Base-by-base conservation (phyloP, 1,140 invertebrate genomes). In the Caenorhabditis tropicalis region DNA sequence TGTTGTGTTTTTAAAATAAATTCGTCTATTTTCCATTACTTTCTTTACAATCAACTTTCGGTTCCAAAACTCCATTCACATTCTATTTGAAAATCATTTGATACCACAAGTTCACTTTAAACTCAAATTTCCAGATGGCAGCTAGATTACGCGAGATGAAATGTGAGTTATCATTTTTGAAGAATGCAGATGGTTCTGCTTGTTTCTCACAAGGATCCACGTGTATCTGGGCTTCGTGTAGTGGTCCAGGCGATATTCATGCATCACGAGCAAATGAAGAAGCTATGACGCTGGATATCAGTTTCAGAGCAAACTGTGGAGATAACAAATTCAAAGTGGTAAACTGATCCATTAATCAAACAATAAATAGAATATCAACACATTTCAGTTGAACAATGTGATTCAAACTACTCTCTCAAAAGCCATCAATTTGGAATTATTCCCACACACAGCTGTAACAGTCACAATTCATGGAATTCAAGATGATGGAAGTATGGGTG, bases 211-310 rank as follows among this genome's bases (percentile, higher is more conserved):
- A 84, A 43, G 83, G 83, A 21, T 21, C 70, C 15, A 84, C 83
- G 15, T 74, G 48, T n/a, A 36, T 84, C 16, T 84, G 83, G 83
- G 83, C 83, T 15, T 74, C 58, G 12, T 84, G 74, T 24, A 84
- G 74, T 80, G 83, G 83, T 27, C 83, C 83, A 3, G 83, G 83
- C 39, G 83, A 84, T 36, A 74, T 84, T 31, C 83, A 84, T 19
- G 53, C 65, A 21, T 84, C 83, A 19, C 33, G 39, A 16, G 33
- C 58, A 56, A 70, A 80, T 27, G 65, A 84, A 19, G 65, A 84
- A 19, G 49, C 33, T 1, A 53, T 84, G 48, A 39, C 43, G 6
- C 49, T 84, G 48, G 83, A 84, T 80, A 65, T 84, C 10, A 84
- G 83, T 48, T 84, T 31, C n/a, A 31, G 83, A 79, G 39, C 48